Base-by-base conservation (phyloP, 2,888 invertebrate genomes). In the Drosophila kokeensis region DNA sequence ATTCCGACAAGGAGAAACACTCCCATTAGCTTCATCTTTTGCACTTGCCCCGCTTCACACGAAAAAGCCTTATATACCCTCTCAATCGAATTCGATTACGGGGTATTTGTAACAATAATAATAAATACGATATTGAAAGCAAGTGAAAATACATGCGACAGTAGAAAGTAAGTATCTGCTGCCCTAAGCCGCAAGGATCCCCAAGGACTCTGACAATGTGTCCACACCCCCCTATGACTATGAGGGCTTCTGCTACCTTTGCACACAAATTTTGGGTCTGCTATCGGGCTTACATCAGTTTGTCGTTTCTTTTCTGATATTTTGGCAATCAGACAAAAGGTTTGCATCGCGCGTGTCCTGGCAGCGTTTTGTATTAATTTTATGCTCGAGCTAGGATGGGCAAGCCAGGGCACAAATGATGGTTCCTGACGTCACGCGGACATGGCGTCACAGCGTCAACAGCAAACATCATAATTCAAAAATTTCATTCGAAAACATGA, bases 341-440 rank as follows among this genome's bases (percentile, higher is more conserved):
- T 62, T 57, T 30, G 30, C 34, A 38, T 4, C 38, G 76, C 88
- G 90, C 90, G 90, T 90, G 90, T 84, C 88, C 81, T 73, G 78
- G 76, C 90, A 86, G 79, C 84, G 81, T 88, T 90, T 90, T 87
- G 87, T 90, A 90, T 90, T 90, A 90, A 90, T 90, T 90, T 87
- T 81, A 83, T 88, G 85, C 81, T 13, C 38, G 38, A 15, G 27
- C 82, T 65, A 61, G 69, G 72, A 79, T 77, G 73, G 69, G 24
- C 45, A 45, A 4, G 24, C 15, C 24, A 4, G 15, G 45, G 73
- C 61, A 70, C 81, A 76, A 78, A 73, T 57, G 79, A 76, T 63
- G 55, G 55, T 40, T 49, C 32, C 21, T 77, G 77, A 67, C 60
- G 77, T 73, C 69, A 71, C 62, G 34, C 11, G 60, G 21, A 30